Conservation (phyloP, 2,113 vertebrate genomes). For the Hucho hucho region DNA sequence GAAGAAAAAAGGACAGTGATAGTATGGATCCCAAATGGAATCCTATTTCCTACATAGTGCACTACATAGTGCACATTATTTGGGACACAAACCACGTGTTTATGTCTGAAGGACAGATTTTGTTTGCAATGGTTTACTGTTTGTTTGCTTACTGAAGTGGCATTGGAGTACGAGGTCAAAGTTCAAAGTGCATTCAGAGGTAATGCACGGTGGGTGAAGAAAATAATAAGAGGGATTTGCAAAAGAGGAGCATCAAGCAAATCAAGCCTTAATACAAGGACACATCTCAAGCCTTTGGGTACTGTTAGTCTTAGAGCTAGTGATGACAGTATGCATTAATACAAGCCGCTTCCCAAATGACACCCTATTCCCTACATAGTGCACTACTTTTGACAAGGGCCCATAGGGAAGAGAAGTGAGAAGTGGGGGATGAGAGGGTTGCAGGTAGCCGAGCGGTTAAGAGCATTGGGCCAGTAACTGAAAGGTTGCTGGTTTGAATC, state of each 20-base stretch:
- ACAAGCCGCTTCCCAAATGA: no score
- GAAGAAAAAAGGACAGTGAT: slow-evolving; percentile 20
- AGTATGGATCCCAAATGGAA: no score
- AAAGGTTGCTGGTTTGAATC: no score
- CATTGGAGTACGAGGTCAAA: neutral
- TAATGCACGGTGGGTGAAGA: neutral
- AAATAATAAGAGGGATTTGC: neutral
- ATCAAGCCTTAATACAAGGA: neutral
- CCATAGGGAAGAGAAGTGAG: no score
- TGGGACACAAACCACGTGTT: slow-evolving; percentile 23
- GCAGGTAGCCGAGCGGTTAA: no score
- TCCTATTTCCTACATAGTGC: no score
- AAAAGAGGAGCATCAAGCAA: neutral
- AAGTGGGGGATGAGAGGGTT: no score
- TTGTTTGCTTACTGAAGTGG: slow-evolving; percentile 21
- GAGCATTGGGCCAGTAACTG: no score
- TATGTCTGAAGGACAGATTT: slow-evolving; percentile 26
- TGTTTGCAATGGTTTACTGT: slow-evolving; percentile 20
- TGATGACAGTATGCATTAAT: no score
- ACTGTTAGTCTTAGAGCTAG: neutral
- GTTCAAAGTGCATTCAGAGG: neutral
- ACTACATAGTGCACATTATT: no score
- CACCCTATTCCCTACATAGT: no score
- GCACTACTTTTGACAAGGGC: no score
- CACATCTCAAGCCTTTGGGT: neutral